phyloP scores from a whole-genome alignment of 1,140 invertebrate genomes.

The Neodiprion virginianus region DNA sequence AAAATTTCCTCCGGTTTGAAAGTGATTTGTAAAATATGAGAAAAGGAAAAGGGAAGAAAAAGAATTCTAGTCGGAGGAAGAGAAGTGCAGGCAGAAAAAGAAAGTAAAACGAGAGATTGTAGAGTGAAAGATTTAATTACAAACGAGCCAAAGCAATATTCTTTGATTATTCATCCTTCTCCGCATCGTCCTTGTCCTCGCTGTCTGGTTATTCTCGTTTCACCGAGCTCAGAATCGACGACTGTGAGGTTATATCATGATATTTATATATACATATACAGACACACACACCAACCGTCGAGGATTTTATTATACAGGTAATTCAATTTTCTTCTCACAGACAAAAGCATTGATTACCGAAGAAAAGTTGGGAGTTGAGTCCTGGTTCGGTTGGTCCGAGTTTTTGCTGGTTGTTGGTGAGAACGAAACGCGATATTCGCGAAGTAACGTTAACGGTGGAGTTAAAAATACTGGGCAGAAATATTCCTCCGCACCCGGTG shows the following conservation, averaged over 20 bases:
- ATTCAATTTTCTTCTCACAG: slow-evolving; percentile 28
- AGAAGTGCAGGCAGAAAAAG: background rate
- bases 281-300: background rate
- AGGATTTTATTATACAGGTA: slow-evolving; percentile 29
- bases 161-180: slow-evolving; percentile 22
- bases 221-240: background rate
- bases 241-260: no score
- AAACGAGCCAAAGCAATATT: background rate
- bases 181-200: slow-evolving; percentile 27
- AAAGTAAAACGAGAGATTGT: slow-evolving; percentile 14
- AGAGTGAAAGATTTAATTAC: background rate
- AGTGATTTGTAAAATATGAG: background rate
- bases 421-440: no score
- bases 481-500: background rate
- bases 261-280: no score
- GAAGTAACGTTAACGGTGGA: no score
- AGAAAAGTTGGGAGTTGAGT: no score
- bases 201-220: background rate
- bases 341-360: background rate
- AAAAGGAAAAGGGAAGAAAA: slow-evolving; percentile 3
- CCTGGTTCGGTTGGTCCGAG: no score
- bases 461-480: background rate
- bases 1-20: slow-evolving; percentile 13
- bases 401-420: no score
- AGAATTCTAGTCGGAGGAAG: background rate